A percentile compares a stretch with the other conserved stretches of the same genome.
phyloP scores from a whole-genome alignment of 1,140 invertebrate genomes.

The Drosophila carrolli region DNA sequence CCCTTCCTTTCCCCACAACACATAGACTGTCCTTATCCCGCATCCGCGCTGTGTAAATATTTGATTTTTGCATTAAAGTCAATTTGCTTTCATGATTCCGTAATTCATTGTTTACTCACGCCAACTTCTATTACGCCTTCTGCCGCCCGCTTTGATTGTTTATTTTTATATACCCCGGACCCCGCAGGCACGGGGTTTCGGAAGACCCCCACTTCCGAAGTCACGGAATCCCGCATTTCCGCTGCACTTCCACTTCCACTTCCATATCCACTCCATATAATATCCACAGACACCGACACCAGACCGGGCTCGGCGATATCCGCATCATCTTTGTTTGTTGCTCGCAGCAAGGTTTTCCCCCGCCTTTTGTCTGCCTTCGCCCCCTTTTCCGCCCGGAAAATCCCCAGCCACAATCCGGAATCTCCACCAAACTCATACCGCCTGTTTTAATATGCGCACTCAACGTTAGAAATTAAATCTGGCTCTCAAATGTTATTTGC shows the following conservation, averaged over 20 bases:
- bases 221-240: conserved; percentile 67
- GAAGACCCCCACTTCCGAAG: not conserved
- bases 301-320: conserved; percentile 66
- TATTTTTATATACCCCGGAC: conserved; percentile 45
- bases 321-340: conserved; percentile 80
- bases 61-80: conserved; percentile 84
- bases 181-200: conserved; percentile 1
- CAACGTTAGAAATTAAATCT: conserved; percentile 84
- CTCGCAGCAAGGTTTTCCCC: conserved; percentile 44
- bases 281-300: conserved; percentile 24
- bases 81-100: conserved; percentile 84
- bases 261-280: conserved; percentile 13
- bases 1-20: not conserved
- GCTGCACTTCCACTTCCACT: conserved; percentile 55
- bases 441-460: conserved; percentile 82
- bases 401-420: conserved; percentile 31
- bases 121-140: conserved; percentile 79
- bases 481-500: conserved; percentile 82
- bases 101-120: conserved; percentile 82
- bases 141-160: conserved; percentile 65
- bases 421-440: not conserved
- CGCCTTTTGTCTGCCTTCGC: conserved; percentile 28
- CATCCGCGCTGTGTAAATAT: conserved; percentile 77
- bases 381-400: conserved; percentile 8
- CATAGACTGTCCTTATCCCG: conserved; percentile 22